These are phyloP conservation scores for Omphaloscelis lunosa DNA, from an alignment of 2,888 invertebrate species.

Conservation along the genomic window DNA sequence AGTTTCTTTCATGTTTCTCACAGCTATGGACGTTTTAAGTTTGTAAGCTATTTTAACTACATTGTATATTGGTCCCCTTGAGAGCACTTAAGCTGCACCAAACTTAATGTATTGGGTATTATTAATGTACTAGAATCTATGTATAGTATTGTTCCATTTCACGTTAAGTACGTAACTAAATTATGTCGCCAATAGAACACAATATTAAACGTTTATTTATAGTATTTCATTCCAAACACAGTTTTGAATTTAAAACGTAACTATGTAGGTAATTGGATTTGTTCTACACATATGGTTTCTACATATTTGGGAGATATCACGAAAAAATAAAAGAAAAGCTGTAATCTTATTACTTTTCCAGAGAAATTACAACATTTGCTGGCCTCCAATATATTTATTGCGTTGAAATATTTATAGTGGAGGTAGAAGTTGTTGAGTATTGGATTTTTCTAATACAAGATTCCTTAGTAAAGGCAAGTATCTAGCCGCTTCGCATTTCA, in stretches of 20 bases:
- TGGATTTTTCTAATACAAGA: slow-evolving; percentile 50
- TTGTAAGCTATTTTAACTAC: neutral
- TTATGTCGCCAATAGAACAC: slow-evolving; percentile 4
- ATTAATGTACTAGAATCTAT: neutral
- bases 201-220: neutral
- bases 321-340: neutral
- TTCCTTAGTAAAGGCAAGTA: slow-evolving; percentile 32
- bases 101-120: slow-evolving; percentile 3
- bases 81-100: slow-evolving; percentile 35
- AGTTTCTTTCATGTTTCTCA: slow-evolving; percentile 61
- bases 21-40: slow-evolving; percentile 30
- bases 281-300: neutral
- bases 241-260: neutral
- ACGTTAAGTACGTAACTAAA: neutral
- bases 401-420: slow-evolving; percentile 47
- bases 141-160: slow-evolving; percentile 1
- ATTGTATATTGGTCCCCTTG: slow-evolving; percentile 13
- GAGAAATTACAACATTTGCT: slow-evolving; percentile 35
- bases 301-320: slow-evolving; percentile 2
- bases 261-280: neutral
- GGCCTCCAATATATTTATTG: slow-evolving; percentile 44
- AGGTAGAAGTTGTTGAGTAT: slow-evolving; percentile 43
- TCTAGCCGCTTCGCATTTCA: slow-evolving; percentile 58
- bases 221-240: neutral
- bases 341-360: slow-evolving; percentile 26